These are phyloP conservation scores for human DNA, from an alignment of 2,113 vertebrate species.

Conservation along the genomic window GRCh38 chr7:26529501-26530000, in stretches of 20 bases:
- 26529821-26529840: neutral
- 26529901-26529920: neutral
- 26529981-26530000: neutral
- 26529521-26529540: neutral
- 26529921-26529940: neutral
- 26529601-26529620: neutral
- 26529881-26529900: neutral
- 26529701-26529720: neutral
- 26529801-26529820: neutral
- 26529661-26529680: neutral
- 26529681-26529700: neutral
- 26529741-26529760: neutral
- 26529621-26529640: neutral
- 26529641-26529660: neutral
- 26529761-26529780: neutral
- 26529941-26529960: neutral
- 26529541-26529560: conserved; percentile 1
- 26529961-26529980: neutral
- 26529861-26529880: neutral
- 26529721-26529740: neutral
- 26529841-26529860: neutral
- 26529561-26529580: neutral
- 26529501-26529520: neutral
- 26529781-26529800: neutral
- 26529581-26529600: neutral